Conservation (phyloP, 2,888 invertebrate genomes). For the Amorpha juglandis region DNA sequence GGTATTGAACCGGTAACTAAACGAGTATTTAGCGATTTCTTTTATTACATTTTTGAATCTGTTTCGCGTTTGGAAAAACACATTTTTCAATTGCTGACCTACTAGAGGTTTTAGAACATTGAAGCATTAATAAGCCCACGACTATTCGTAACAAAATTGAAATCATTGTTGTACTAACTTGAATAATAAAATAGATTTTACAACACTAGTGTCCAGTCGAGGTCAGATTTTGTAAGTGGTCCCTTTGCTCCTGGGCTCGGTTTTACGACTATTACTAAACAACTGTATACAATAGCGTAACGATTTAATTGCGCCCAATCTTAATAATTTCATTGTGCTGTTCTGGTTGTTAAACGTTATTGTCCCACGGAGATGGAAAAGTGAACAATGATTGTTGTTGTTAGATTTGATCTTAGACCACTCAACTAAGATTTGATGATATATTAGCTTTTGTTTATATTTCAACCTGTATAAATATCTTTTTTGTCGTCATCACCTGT, state of each 20-base stretch:
- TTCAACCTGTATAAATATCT: no score
- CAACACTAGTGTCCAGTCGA: neutral
- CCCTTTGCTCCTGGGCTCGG: neutral
- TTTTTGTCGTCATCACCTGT: no score
- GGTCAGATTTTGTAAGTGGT: neutral
- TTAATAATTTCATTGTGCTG: neutral
- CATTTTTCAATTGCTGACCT: no score
- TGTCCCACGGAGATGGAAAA: neutral
- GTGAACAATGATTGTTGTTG: neutral
- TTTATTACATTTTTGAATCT: no score
- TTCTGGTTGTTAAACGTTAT: conserved; percentile 1
- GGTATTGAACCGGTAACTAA: no score
- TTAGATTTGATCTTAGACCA: neutral
- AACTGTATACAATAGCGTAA: neutral
- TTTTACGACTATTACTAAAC: conserved; percentile 1
- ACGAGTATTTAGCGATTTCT: no score
- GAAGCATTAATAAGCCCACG: no score
- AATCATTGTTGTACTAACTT: neutral
- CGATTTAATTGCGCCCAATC: conserved; percentile 8
- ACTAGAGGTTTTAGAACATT: no score
- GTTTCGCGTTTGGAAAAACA: no score
- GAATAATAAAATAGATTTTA: neutral
- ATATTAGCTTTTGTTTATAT: no score
- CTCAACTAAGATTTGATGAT: no score
- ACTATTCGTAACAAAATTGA: neutral